Percentiles rank a stretch among this genome's conserved stretches.
Evolutionary conservation across 2,797 vertebrate species (phyloP).

Genomic region (Eulemur mongoz): DNA sequence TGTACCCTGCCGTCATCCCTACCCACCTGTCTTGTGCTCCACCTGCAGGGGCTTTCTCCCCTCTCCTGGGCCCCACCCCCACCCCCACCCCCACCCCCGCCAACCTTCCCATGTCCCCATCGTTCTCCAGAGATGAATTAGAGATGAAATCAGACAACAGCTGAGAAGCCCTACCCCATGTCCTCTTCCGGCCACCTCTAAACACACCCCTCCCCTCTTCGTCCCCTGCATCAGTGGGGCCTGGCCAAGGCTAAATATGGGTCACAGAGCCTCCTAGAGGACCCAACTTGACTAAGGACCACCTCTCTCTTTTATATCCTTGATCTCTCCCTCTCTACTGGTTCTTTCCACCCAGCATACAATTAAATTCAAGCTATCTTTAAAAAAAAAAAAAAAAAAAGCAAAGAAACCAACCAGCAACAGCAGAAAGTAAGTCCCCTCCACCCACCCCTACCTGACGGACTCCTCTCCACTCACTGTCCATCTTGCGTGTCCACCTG

Average conservation of each 20-base stretch:
- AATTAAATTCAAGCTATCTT: not conserved
- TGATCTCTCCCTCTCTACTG: not conserved
- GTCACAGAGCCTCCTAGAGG: not conserved
- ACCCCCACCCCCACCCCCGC: no score
- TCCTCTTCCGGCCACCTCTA: not conserved
- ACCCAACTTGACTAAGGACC: not conserved
- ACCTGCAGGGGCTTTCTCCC: not conserved
- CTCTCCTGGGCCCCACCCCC: not conserved
- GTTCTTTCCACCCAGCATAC: not conserved
- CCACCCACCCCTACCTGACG: not conserved
- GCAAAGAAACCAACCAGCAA: not conserved
- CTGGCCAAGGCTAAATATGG: not conserved
- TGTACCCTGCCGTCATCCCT: fast-evolving
- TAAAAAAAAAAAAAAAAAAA: no score
- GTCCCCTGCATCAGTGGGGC: not conserved
- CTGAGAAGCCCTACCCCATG: not conserved
- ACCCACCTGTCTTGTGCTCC: not conserved
- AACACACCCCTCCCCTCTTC: not conserved
- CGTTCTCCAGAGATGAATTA: not conserved
- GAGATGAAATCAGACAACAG: not conserved
- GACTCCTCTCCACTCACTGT: no score
- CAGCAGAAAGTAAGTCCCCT: not conserved
- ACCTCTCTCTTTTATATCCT: no score
- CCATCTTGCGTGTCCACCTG: fast-evolving
- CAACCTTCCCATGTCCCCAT: not conserved